Conservation (phyloP, 2,113 vertebrate species). For the Cricetomys ansorgei region DNA sequence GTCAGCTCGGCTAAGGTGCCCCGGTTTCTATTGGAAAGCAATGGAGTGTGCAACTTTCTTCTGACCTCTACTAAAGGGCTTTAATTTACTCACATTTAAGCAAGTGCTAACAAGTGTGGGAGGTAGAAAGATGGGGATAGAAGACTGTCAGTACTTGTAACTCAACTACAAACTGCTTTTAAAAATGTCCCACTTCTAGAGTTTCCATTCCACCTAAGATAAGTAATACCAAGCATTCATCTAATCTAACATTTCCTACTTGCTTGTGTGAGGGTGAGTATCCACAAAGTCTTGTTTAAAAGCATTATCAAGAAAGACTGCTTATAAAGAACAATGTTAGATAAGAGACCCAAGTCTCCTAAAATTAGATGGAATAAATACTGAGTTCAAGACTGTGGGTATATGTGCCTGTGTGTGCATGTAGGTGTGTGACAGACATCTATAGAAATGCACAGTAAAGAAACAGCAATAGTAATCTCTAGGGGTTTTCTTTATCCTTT, state of each 20-base stretch:
- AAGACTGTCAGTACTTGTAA: conserved; percentile 71
- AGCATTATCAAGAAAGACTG: conserved; percentile 54
- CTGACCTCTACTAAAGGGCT: conserved; percentile 75
- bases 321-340: background rate
- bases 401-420: background rate
- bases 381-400: background rate
- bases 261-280: background rate
- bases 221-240: conserved; percentile 75
- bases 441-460: background rate
- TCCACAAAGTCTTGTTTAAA: conserved; percentile 46
- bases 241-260: conserved; percentile 53
- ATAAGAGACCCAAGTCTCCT: background rate
- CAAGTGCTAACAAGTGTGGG: conserved; percentile 73
- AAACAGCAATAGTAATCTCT: background rate
- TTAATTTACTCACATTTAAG: conserved; percentile 77
- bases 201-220: conserved; percentile 70
- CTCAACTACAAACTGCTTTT: background rate
- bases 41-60: conserved; percentile 78
- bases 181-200: conserved; percentile 56
- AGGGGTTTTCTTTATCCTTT: background rate
- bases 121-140: conserved; percentile 58
- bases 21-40: conserved; percentile 83
- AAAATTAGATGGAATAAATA: background rate
- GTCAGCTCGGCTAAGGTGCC: conserved; percentile 77
- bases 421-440: background rate